Evolutionary conservation across 1,140 invertebrate species (phyloP).

Genomic region (Lordiphosa stackelbergi): DNA sequence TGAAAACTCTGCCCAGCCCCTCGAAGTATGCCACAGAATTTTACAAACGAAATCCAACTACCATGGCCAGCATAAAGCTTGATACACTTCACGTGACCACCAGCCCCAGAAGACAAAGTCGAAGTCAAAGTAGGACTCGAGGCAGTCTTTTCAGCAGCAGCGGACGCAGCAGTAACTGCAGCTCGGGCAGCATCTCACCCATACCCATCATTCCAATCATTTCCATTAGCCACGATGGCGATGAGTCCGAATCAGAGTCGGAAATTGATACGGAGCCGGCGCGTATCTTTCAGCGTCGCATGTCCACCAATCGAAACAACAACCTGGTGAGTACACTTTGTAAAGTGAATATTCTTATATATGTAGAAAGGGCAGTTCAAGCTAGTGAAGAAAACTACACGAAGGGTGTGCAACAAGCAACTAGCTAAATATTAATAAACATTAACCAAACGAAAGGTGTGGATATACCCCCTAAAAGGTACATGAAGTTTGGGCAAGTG

Average conservation of each 20-base stretch:
- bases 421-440: no score
- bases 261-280: conserved; percentile 83
- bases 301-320: conserved; percentile 83
- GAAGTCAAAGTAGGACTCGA: conserved; percentile 5
- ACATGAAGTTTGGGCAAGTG: no score
- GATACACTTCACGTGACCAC: conserved; percentile 51
- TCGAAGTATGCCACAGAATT: conserved; percentile 36
- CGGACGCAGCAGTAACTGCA: conserved; percentile 61
- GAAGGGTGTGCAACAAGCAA: no score
- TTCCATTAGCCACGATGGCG: conserved; percentile 68
- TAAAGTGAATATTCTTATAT: no score
- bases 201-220: conserved; percentile 69
- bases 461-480: no score
- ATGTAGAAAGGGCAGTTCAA: no score
- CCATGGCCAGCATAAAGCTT: conserved; percentile 61
- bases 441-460: no score
- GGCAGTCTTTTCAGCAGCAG: conserved; percentile 28
- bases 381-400: no score
- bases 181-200: conserved; percentile 65
- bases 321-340: conserved; percentile 79
- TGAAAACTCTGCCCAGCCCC: conserved; percentile 18
- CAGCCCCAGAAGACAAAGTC: conserved; percentile 8
- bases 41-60: conserved; percentile 38
- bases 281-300: conserved; percentile 81
- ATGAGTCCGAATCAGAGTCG: conserved; percentile 82